Base-by-base conservation (phyloP, 1,140 invertebrate genomes). In the Aphaenogaster floridana region DNA sequence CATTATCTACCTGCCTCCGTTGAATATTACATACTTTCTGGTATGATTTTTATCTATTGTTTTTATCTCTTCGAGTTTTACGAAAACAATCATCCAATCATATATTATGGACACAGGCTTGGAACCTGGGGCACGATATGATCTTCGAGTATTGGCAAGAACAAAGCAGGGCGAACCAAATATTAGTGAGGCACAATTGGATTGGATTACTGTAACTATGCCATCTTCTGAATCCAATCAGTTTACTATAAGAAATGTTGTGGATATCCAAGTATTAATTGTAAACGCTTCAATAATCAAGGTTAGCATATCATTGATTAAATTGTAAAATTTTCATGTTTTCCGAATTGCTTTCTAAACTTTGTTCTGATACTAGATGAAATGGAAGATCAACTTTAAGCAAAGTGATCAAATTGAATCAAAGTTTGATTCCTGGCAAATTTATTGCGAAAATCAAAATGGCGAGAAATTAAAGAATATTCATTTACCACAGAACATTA, bases 131-230 rank as follows among this genome's bases (percentile, higher is more conserved):
- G 94, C 95, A 79, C 94, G 95, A 79, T 97, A 97, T 88, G 96
- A 97, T 86, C 93, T 97, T 54, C 94, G 96, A 59, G 96, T 97
- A 50, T 88, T 97, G 74, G 96, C 96, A 17, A 96, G 94, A 78
- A 96, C 96, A 15, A 92, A 94, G 80, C 91, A 94, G 91, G 96
- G 96, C 63, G 96, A 95, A 94, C 95, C 96, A 42, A 95, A 94
- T 69, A 84, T 96, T 34, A 94, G 93, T 42, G 96, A 96, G 87
- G 92, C 95, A 13, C 92, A 95, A 61, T 95, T 96, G 86, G 94
- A 95, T 11, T 97, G 97, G 97, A 93, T 93, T 36, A 95, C 88
- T 21, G 91, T 96, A 36, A 94, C 94, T 39, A 96, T 96, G 94
- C 96, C 96, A 45, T 85, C 91, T 66, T 17, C 78, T 15, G 89